phyloP scores from a whole-genome alignment of 2,797 vertebrate species.

The Schizothorax lantsangensis region DNA sequence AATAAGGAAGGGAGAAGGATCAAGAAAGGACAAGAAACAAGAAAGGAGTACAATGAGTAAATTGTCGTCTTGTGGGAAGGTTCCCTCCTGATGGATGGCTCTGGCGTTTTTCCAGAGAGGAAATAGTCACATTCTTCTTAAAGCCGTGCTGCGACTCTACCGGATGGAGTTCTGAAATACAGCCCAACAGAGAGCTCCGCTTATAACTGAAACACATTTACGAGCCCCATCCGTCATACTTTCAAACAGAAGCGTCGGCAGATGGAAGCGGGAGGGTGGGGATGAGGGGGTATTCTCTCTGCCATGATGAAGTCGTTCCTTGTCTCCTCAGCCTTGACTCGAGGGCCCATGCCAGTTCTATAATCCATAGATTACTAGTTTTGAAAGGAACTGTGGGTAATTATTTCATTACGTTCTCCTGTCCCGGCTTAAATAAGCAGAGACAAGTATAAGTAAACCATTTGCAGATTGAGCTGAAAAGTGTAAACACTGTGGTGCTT shows the following conservation, averaged over 20 bases:
- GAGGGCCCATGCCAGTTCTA: slow-evolving; percentile 1
- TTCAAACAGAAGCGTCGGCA: slow-evolving; percentile 60
- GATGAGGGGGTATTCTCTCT: slow-evolving; percentile 39
- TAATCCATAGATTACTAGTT: slow-evolving; percentile 2
- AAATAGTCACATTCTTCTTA: slow-evolving; percentile 54
- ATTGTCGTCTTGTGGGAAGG: not conserved
- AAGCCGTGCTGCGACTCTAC: slow-evolving; percentile 37
- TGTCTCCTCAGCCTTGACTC: slow-evolving; percentile 34
- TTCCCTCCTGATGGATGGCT: slow-evolving; percentile 47
- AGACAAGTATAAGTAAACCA: not conserved
- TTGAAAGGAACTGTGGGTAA: not conserved
- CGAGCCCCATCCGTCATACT: slow-evolving; percentile 59
- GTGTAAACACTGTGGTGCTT: not conserved
- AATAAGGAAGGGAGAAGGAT: slow-evolving; percentile 20
- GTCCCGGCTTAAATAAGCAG: not conserved
- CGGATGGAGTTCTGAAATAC: slow-evolving; percentile 61
- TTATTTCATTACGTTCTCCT: not conserved
- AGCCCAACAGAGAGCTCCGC: slow-evolving; percentile 59
- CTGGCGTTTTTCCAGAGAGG: slow-evolving; percentile 51
- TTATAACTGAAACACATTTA: slow-evolving; percentile 62
- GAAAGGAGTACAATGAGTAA: slow-evolving; percentile 19
- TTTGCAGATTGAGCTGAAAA: not conserved
- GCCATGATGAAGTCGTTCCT: slow-evolving; percentile 51
- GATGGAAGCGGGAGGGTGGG: slow-evolving; percentile 24
- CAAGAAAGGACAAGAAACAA: slow-evolving; percentile 15